Conservation (phyloP, 2,797 vertebrate genomes). For the Muraenolepis orangiensis region DNA sequence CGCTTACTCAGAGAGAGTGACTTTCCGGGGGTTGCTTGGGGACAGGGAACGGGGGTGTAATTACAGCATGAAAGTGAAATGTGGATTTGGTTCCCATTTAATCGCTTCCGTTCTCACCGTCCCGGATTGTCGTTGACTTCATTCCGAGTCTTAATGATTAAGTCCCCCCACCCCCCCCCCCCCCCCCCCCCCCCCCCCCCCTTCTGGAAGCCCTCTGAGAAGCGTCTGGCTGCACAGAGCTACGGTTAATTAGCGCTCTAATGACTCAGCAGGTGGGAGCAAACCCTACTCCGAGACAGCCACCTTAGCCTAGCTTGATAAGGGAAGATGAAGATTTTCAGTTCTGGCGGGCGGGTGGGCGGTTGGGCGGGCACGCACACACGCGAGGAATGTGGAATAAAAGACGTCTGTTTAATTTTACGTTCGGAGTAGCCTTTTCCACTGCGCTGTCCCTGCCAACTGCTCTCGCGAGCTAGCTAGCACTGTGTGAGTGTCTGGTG, state of each 20-base stretch:
- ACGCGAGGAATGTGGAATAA: conserved; percentile 51
- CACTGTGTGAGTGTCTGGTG: conserved; percentile 52
- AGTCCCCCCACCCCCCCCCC: too few relatives aligned
- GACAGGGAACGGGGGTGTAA: not conserved
- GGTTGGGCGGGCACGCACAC: conserved; percentile 32
- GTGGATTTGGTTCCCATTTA: not conserved
- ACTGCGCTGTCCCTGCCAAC: conserved; percentile 19
- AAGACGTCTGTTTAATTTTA: conserved; percentile 55
- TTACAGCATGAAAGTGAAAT: not conserved
- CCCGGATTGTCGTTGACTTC: not conserved
- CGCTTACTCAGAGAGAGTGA: not conserved
- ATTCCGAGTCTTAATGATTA: not conserved
- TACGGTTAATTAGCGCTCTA: not conserved
- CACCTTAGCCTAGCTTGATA: not conserved
- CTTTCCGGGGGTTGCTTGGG: not conserved
- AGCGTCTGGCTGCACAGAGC: not conserved
- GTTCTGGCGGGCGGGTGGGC: conserved; percentile 12
- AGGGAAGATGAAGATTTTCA: not conserved
- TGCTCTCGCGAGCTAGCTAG: conserved; percentile 50
- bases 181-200: too few relatives aligned
- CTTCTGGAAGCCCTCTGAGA: not conserved
- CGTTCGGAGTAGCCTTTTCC: conserved; percentile 60
- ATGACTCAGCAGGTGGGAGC: not conserved
- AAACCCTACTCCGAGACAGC: not conserved
- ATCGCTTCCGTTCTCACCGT: not conserved